Evolutionary conservation across 2,113 vertebrate genomes (phyloP).

Genomic region (Rhinopomastus cyanomelas): DNA sequence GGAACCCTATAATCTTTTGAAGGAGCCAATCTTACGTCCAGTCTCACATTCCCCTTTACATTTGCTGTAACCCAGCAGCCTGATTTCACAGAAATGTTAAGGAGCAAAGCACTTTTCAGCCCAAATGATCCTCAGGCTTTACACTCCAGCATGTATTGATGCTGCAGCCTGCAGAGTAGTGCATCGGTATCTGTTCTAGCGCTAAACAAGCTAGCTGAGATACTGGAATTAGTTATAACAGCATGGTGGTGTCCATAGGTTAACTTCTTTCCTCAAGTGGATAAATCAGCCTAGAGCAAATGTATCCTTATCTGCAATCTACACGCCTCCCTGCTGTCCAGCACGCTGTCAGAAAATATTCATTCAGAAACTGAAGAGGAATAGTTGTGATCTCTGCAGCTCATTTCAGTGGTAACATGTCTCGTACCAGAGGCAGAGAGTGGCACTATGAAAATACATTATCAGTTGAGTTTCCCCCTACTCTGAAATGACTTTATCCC

Average conservation of each 20-base stretch:
- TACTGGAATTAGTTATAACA: conserved; percentile 1
- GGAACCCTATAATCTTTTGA: not conserved
- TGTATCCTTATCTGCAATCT: not conserved
- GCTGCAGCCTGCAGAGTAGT: not conserved
- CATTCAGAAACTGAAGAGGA: not conserved
- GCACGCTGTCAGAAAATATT: not conserved
- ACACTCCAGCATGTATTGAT: not conserved
- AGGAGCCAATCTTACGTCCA: not conserved
- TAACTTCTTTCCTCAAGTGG: not conserved
- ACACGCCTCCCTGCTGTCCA: conserved; percentile 24
- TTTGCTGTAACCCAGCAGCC: not conserved
- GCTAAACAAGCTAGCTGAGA: not conserved
- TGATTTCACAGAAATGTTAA: not conserved
- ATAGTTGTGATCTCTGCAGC: not conserved
- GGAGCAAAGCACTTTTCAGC: not conserved
- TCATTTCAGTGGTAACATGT: not conserved
- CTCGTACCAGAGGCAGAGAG: conserved; percentile 10
- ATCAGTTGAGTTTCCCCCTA: not conserved
- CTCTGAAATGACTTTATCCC: not conserved
- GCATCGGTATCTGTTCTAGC: not conserved
- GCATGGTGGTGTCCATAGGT: not conserved
- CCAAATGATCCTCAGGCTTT: not conserved
- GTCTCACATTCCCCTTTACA: not conserved
- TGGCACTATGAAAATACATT: not conserved
- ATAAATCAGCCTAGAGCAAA: conserved; percentile 31